phyloP scores from a whole-genome alignment of 2,113 vertebrate genomes.

The Thamnophis sirtalis region DNA sequence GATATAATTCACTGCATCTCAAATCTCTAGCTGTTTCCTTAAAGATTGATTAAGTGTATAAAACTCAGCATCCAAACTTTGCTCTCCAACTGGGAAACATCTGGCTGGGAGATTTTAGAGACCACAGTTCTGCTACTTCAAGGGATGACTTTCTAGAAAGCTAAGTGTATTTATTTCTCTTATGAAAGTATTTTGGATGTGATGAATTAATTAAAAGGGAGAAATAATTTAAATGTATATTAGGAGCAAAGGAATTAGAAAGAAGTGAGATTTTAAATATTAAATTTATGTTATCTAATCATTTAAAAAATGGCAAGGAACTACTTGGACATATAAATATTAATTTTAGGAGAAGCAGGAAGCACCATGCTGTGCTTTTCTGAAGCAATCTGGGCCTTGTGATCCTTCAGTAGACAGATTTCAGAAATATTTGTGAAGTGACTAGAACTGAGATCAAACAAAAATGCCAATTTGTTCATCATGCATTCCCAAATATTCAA shows the following conservation, averaged over 20 bases:
- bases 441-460: conserved; percentile 34
- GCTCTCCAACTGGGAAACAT: conserved; percentile 60
- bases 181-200: conserved; percentile 47
- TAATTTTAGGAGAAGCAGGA: background rate
- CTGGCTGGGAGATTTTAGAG: conserved; percentile 53
- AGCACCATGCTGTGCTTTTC: conserved; percentile 4
- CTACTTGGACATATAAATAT: conserved; percentile 20
- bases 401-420: conserved; percentile 20
- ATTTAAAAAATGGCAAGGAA: conserved; percentile 12
- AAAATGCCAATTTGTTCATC: conserved; percentile 39
- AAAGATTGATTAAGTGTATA: conserved; percentile 60
- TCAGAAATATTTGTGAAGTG: conserved; percentile 29
- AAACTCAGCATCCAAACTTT: conserved; percentile 48
- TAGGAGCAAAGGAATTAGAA: conserved; percentile 35
- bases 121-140: conserved; percentile 48
- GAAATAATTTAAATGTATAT: conserved; percentile 20
- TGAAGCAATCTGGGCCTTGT: conserved; percentile 18
- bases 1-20: conserved; percentile 13
- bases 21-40: conserved; percentile 27
- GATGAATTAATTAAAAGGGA: conserved; percentile 20
- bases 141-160: conserved; percentile 36
- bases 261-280: conserved; percentile 20
- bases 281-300: conserved; percentile 36
- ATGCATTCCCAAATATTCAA: background rate
- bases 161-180: conserved; percentile 57